phyloP scores from a whole-genome alignment of 2,888 invertebrate species.

The Zootermopsis nevadensis region DNA sequence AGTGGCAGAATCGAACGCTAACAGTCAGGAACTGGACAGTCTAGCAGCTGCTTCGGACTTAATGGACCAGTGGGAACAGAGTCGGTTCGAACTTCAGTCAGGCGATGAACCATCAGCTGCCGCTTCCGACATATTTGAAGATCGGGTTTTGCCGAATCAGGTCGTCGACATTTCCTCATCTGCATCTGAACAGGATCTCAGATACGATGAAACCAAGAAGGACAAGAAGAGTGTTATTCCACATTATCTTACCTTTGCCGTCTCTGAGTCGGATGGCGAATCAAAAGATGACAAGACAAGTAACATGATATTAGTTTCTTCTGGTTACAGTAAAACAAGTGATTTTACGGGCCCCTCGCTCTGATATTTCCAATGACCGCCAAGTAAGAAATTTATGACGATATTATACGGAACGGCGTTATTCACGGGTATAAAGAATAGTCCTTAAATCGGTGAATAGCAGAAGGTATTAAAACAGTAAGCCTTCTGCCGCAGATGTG shows the following conservation, averaged over 20 bases:
- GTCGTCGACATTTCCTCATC: background rate
- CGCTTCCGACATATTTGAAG: conserved; percentile 37
- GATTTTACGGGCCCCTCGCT: conserved; percentile 25
- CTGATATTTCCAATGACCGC: background rate
- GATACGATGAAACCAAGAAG: background rate
- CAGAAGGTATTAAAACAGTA: background rate
- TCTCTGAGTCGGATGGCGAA: background rate
- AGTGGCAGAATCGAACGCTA: conserved; percentile 86
- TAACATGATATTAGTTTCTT: conserved; percentile 23
- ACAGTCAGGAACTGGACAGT: conserved; percentile 68
- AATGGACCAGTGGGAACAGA: conserved; percentile 31
- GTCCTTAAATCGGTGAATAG: background rate
- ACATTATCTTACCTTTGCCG: background rate
- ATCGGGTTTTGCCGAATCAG: background rate
- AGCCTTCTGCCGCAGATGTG: no score
- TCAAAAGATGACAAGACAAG: background rate
- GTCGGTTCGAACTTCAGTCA: background rate
- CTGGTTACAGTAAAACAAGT: conserved; percentile 27
- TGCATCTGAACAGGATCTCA: background rate
- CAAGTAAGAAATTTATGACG: background rate
- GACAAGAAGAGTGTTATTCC: background rate
- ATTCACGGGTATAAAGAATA: conserved; percentile 8
- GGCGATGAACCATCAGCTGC: conserved; percentile 33
- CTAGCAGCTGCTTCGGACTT: conserved; percentile 52
- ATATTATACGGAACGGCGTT: background rate